These are phyloP conservation scores for Harpalus rubripes DNA, from an alignment of 2,888 invertebrate species.

Conservation along the genomic window DNA sequence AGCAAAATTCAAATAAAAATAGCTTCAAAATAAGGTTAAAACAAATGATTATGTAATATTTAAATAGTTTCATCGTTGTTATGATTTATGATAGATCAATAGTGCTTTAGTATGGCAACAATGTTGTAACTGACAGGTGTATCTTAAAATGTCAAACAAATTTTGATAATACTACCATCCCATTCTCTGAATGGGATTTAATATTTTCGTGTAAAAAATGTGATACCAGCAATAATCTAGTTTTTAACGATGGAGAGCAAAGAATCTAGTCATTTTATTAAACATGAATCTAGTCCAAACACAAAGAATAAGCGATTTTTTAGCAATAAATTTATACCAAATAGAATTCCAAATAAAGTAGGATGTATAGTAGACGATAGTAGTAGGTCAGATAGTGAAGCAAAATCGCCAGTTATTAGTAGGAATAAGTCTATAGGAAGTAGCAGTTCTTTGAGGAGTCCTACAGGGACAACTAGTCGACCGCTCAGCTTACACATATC, in stretches of 20 bases:
- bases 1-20: no score
- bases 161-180: conserved; percentile 59
- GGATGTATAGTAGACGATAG: conserved; percentile 73
- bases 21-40: background rate
- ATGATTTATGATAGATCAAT: conserved; percentile 25
- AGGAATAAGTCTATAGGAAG: conserved; percentile 70
- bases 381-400: conserved; percentile 72
- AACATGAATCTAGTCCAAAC: conserved; percentile 65
- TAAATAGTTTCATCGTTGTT: conserved; percentile 4
- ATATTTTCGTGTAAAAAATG: conserved; percentile 50
- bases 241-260: conserved; percentile 60
- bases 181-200: conserved; percentile 60
- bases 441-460: conserved; percentile 70
- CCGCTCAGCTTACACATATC: conserved; percentile 75
- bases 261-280: conserved; percentile 66
- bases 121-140: conserved; percentile 55
- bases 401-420: conserved; percentile 68
- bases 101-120: conserved; percentile 26
- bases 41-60: background rate
- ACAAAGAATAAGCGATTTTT: conserved; percentile 60
- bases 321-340: conserved; percentile 71
- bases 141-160: conserved; percentile 61
- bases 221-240: conserved; percentile 59
- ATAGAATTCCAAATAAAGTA: conserved; percentile 76
- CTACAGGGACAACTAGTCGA: conserved; percentile 73